Base-by-base conservation (phyloP, 2,888 invertebrate genomes). In the Pyrocoelia pectoralis region DNA sequence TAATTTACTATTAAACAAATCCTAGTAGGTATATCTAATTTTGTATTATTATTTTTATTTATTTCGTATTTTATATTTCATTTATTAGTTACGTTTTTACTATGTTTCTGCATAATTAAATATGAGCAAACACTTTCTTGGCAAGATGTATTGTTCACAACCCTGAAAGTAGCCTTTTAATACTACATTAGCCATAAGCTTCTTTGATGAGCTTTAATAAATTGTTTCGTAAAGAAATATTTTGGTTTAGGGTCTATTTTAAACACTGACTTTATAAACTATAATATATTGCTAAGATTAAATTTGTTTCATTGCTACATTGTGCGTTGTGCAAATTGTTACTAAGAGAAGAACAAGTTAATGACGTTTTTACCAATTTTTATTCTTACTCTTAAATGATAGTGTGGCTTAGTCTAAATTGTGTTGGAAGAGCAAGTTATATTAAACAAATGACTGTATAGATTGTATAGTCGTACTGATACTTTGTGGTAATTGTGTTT, bases 241-340 rank as follows among this genome's bases (percentile, higher is more conserved):
- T 46, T 43, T 8, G 43, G 46, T 46, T 46, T 46, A 46, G n/a
- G 46, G 5, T 46, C 46, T 46, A 46, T 18, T 15, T 33, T 46
- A 46, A 17, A 17, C 15, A 46, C 50, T 29, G 15, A 29, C 13
- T 12, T 29, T 18, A 18, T 17, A 46, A 46, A 17, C 46, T 17
- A 46, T 43, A 13, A 43, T 17, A 46, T 46, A 46, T 46, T 46
- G 46, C 46, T 46, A 46, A 5, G 17, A 17, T 46, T 46, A 46
- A 17, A 46, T 46, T 46, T 14, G 41, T 43, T 58, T 52, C 46
- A 58, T 58, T 58, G 52, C 29, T 51, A 52, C 41, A 29, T 52
- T 58, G 58, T 58, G 58, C 52, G 58, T 58, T 58, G 58, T 58
- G 58, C 58, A 58, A 58, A 40, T 43, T 12, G 9, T 58, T 18